phyloP scores from a whole-genome alignment of 2,888 invertebrate genomes.

The Meliscaeva auricollis region DNA sequence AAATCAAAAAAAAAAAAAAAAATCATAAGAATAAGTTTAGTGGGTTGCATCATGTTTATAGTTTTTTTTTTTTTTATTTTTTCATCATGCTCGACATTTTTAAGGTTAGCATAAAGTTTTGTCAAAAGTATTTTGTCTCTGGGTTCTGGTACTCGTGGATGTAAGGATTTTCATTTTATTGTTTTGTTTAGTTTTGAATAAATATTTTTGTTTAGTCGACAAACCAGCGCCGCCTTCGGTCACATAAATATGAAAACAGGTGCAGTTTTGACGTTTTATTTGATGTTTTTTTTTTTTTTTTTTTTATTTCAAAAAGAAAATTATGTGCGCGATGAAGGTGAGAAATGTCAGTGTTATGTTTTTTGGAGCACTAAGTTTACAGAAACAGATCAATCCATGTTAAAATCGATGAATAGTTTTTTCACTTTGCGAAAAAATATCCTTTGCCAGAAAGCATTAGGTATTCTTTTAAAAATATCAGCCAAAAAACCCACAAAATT shows the following conservation, averaged over 20 bases:
- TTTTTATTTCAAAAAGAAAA: not conserved
- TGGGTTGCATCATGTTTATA: slow-evolving; percentile 28
- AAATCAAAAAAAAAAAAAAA: slow-evolving; percentile 13
- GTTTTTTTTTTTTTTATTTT: slow-evolving; percentile 24
- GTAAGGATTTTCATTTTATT: slow-evolving; percentile 57
- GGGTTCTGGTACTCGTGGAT: not conserved
- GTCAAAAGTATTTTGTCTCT: slow-evolving; percentile 39
- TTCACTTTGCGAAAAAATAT: too few relatives aligned
- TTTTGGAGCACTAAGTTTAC: too few relatives aligned
- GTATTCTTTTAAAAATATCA: too few relatives aligned
- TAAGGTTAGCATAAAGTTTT: slow-evolving; percentile 39
- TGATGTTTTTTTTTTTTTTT: too few relatives aligned
- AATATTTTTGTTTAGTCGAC: slow-evolving; percentile 29
- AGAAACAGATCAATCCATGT: too few relatives aligned
- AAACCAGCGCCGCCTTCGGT: not conserved
- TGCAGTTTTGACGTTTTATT: slow-evolving; percentile 24
- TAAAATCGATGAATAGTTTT: too few relatives aligned
- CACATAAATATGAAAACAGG: not conserved
- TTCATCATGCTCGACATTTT: slow-evolving; percentile 1
- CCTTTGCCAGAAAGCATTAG: too few relatives aligned
- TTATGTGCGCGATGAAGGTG: slow-evolving; percentile 4
- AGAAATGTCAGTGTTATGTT: not conserved
- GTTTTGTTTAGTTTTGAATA: slow-evolving; percentile 37
- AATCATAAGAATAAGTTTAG: slow-evolving; percentile 49
- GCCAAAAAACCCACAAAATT: too few relatives aligned